Percentiles rank a stretch among this genome's conserved stretches.
Conservation (phyloP, 2,113 vertebrate genomes). For the Vulpes vulpes region DNA sequence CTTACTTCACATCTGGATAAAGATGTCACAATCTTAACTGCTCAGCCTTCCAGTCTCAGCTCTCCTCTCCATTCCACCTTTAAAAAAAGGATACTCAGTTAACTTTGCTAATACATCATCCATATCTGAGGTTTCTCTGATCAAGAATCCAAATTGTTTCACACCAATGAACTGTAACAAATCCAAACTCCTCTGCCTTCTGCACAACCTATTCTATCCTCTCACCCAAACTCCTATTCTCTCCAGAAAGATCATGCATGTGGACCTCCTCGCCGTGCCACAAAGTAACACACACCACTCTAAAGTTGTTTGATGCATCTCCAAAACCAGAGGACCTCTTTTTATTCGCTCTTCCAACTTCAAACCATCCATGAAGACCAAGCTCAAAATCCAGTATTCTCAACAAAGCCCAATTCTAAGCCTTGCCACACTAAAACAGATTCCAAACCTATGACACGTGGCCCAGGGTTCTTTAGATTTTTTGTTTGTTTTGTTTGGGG, state of each 20-base stretch:
- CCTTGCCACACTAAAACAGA: not conserved
- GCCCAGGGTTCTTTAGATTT: not conserved
- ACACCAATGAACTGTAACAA: not conserved
- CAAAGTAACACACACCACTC: not conserved
- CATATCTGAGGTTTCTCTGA: not conserved
- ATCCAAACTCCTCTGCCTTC: not conserved
- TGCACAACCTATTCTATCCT: not conserved
- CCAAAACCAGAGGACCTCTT: not conserved
- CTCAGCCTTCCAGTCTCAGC: not conserved
- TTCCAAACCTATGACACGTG: not conserved
- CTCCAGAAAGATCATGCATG: not conserved
- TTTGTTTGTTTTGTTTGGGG: not conserved
- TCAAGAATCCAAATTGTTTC: not conserved
- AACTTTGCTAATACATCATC: not conserved
- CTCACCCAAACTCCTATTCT: not conserved
- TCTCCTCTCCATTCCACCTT: not conserved
- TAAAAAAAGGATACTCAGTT: not conserved
- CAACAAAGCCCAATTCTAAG: not conserved
- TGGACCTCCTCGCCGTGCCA: not conserved
- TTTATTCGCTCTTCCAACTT: not conserved
- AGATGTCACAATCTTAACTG: not conserved
- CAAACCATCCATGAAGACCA: not conserved
- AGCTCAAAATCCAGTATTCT: constrained; percentile 22
- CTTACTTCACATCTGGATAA: constrained; percentile 2
- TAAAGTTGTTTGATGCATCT: not conserved